Base-by-base conservation (phyloP, 1,140 invertebrate species). In the Euglossa dilemma region DNA sequence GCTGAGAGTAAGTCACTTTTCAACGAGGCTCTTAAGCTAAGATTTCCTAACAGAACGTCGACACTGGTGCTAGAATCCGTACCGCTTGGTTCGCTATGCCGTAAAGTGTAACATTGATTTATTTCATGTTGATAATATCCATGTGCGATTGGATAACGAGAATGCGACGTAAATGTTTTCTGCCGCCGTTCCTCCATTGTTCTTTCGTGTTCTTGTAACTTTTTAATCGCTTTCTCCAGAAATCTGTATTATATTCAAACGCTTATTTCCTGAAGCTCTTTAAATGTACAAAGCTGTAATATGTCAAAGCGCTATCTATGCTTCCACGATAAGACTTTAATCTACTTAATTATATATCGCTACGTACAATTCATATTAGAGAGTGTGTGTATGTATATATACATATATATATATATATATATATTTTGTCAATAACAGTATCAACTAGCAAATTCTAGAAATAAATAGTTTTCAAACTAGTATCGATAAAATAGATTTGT, bases 21-120 rank as follows among this genome's bases (percentile, higher is more conserved):
- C n/a, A 93, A 67, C 4, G 92, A 93, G 7, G 91, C 91, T 12
- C 92, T 82, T 11, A 93, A 80, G 72, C 92, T 93, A 20, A 93
- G 84, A 83, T 93, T 93, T 69, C 92, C 91, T 43, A 93, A 87
- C 16, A 93, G 87, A 2, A 93, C 92, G 47, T 93, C 92, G 45
- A 93, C 89, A 59, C 92, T 93, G 23, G 92, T 89, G 45, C 87
- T 92, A 8, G 92, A 93, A n/a, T 92, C 92, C 11, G 90, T 92
- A 8, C 89, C 90, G 36, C 88, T 91, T 4, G 91, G 91, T 63
- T 92, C 91, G 67, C 92, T 93, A 25, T 80, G 90, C 8, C 90
- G 83, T 23, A 92, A 67, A 1, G 79, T 84, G 63, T 91, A 90
- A 69, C 87, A 92, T 2, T 87, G 88, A 0, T 72, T 87, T 36